Base-by-base conservation (phyloP, 1,140 invertebrate species). In the Scaptomyza montana region DNA sequence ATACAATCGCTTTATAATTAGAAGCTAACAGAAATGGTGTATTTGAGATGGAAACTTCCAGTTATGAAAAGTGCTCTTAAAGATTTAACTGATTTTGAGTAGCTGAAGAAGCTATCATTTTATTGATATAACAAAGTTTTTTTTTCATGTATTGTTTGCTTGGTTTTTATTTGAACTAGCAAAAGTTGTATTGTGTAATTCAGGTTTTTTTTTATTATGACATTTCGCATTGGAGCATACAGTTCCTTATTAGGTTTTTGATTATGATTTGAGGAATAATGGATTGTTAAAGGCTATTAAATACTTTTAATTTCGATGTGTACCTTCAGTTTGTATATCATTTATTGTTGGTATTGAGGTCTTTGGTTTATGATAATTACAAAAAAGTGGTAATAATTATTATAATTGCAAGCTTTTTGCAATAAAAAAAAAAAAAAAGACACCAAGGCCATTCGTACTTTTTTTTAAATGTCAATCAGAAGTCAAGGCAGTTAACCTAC, bases 171-270 rank as follows among this genome's bases (percentile, higher is more conserved):
- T n/a, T n/a, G n/a, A 65, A 45, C 43, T 50, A 50, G 57, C 53
- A 66, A 66, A 6, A 45, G 28, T 5, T 33, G 30, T 36, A 64
- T 68, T 73, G 50, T 61, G 43, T 68, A 67, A 54, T 51, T 67
- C 56, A 53, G 69, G 63, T 72, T 66, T 68, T 28, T 13, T 30
- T 55, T 51, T 60, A 56, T 55, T 53, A 25, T 25, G 21, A 25
- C 19, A 21, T 13, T 25, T 3, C 19, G 53, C 53, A 45, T 16
- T 16, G 49, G 36, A 55, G 30, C 55, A 60, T 61, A 51, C 56
- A 73, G 56, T 73, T 73, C 70, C 64, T 68, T 61, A 73, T 73
- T 70, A 41, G 28, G 39, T n/a, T 12, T 39, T 68, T 16, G 36
- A 39, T 28, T 57, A 43, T 36, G 45, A 55, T 63, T 65, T 65